phyloP scores from a whole-genome alignment of 2,113 vertebrate species.

The Uropsilus gracilis region DNA sequence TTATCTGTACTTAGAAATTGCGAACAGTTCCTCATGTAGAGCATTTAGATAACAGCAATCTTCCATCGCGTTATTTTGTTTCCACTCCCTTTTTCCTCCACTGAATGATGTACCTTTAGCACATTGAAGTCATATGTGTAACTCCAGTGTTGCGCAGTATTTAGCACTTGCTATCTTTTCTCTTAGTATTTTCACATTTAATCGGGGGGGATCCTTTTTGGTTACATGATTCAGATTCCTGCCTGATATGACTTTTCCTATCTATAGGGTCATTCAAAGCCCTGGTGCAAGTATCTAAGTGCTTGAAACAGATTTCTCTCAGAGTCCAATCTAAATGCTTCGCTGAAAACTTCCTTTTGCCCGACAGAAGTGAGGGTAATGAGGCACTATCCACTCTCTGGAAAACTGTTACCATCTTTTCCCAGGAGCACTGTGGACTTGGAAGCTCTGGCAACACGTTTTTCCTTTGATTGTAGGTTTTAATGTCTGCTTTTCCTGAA shows the following conservation, averaged over 20 bases:
- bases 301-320: not conserved
- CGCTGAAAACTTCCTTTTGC: not conserved
- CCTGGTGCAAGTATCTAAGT: not conserved
- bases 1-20: not conserved
- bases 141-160: not conserved
- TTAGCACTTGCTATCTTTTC: not conserved
- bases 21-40: not conserved
- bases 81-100: not conserved
- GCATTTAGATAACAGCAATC: not conserved
- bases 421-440: not conserved
- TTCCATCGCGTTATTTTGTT: not conserved
- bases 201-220: not conserved
- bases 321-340: not conserved
- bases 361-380: not conserved
- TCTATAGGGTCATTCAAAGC: not conserved
- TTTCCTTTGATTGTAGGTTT: not conserved
- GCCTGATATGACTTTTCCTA: not conserved
- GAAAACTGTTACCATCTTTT: not conserved
- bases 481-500: slow-evolving; percentile 6
- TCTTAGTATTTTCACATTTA: not conserved
- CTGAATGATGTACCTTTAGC: not conserved
- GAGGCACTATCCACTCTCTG: not conserved
- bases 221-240: not conserved
- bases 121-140: not conserved
- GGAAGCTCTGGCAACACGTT: not conserved